Percentiles rank a stretch among this genome's conserved stretches.
phyloP scores from a whole-genome alignment of 2,113 vertebrate genomes.

The Balaeniceps rex region DNA sequence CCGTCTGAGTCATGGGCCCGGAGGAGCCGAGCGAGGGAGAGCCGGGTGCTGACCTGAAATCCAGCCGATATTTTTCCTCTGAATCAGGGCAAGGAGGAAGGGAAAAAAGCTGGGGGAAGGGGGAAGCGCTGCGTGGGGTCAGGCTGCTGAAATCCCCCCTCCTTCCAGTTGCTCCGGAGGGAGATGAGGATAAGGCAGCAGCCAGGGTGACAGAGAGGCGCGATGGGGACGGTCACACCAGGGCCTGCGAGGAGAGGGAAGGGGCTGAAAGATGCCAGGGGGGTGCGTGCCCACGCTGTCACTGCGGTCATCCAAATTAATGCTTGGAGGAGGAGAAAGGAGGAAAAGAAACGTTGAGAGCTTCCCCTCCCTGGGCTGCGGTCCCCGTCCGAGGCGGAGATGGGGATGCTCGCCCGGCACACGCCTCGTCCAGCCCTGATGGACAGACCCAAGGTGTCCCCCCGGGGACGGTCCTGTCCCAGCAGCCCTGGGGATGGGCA shows the following conservation, averaged over 20 bases:
- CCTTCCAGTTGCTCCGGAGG: background rate
- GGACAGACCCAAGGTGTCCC: background rate
- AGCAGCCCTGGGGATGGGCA: background rate
- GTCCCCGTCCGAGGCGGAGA: background rate
- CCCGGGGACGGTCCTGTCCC: background rate
- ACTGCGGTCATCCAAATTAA: background rate
- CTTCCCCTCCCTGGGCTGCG: background rate
- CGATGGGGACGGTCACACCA: background rate
- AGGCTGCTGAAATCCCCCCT: background rate
- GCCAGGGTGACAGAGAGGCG: background rate
- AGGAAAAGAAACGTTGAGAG: background rate
- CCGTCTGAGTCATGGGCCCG: constrained; percentile 10
- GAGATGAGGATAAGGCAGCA: background rate
- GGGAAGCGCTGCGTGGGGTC: background rate
- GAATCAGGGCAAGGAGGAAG: background rate
- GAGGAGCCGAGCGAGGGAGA: background rate
- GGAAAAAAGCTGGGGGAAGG: background rate
- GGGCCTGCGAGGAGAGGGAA: background rate
- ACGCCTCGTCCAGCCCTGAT: background rate
- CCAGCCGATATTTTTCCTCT: background rate
- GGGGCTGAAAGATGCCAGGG: background rate
- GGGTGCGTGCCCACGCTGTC: background rate
- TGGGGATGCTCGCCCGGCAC: background rate
- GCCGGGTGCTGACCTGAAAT: background rate
- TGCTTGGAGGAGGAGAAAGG: background rate